Conservation (phyloP, 2,113 vertebrate genomes). For the Tapirus terrestris region DNA sequence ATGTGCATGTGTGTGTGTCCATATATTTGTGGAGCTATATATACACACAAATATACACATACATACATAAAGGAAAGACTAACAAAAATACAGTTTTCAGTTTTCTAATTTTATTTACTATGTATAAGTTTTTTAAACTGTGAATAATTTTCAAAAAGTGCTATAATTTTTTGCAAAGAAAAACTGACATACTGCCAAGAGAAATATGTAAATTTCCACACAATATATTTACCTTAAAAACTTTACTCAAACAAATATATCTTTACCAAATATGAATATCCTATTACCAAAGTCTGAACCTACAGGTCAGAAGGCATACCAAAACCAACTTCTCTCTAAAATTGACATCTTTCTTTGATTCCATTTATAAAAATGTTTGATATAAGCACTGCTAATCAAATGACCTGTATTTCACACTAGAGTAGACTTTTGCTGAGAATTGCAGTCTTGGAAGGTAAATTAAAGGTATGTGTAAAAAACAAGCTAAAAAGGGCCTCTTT, state of each 20-base stretch:
- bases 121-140: neutral
- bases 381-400: neutral
- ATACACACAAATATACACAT: neutral
- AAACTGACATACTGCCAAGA: neutral
- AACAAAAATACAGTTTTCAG: neutral
- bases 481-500: neutral
- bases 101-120: slow-evolving; percentile 5
- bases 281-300: neutral
- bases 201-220: neutral
- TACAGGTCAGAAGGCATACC: neutral
- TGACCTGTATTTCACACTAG: neutral
- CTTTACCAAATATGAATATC: neutral
- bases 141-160: slow-evolving; percentile 15
- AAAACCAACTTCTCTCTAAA: neutral
- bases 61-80: neutral
- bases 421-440: neutral
- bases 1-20: too few relatives aligned
- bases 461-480: neutral
- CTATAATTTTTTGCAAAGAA: slow-evolving; percentile 24
- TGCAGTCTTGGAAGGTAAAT: neutral
- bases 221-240: slow-evolving; percentile 5
- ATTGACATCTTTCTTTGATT: neutral
- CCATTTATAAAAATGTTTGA: neutral
- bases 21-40: neutral
- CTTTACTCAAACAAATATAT: neutral